These are phyloP conservation scores for Aulostomus chinensis DNA, from an alignment of 2,797 vertebrate genomes.

Conservation along the genomic window DNA sequence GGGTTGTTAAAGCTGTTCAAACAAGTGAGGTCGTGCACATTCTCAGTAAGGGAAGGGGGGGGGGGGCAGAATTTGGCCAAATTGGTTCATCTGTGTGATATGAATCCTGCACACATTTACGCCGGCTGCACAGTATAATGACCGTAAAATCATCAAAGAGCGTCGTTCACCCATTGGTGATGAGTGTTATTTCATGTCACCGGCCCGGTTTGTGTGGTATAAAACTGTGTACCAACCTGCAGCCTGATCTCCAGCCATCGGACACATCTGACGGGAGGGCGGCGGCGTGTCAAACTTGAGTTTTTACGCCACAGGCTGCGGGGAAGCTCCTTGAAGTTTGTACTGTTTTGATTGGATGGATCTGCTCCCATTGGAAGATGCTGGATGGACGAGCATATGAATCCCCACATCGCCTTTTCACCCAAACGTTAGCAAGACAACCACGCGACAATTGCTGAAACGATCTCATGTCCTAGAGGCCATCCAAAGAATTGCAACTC, in stretches of 20 bases:
- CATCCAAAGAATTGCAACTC: no score
- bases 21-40: constrained; percentile 36
- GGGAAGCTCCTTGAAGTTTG: no score
- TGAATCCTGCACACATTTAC: constrained; percentile 3
- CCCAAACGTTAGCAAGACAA: no score
- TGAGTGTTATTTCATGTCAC: neutral
- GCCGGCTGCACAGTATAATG: constrained; percentile 1
- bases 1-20: constrained; percentile 24
- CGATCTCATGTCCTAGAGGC: no score
- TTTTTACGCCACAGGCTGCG: no score
- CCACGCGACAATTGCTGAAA: no score
- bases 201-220: neutral
- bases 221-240: constrained; percentile 5
- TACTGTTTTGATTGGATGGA: no score
- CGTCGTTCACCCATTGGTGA: neutral
- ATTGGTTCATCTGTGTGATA: constrained; percentile 21
- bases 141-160: neutral
- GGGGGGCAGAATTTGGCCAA: no score
- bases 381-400: no score
- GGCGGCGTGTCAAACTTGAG: no score
- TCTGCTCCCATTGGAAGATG: no score
- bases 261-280: constrained; percentile 1
- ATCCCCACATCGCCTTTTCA: no score
- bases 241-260: neutral
- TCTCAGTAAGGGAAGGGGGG: constrained; percentile 6